Conservation (phyloP, 2,888 invertebrate genomes). For the Trileptium ribeirensis region DNA sequence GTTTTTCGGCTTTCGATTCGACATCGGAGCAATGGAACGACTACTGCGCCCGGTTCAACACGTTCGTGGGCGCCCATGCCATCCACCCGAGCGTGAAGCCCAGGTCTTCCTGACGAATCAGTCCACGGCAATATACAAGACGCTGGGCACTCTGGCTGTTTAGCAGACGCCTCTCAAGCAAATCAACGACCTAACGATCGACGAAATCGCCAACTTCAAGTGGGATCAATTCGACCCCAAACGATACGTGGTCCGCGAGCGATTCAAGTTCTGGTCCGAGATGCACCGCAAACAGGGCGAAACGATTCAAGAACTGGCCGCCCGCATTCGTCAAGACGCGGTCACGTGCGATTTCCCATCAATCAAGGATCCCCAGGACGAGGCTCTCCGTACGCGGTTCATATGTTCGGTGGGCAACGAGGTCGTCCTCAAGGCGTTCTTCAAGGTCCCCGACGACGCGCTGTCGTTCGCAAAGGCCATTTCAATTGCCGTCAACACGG, state of each 20-base stretch:
- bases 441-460: slow-evolving; percentile 33
- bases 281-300: slow-evolving; percentile 33
- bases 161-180: not conserved
- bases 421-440: slow-evolving; percentile 29
- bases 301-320: slow-evolving; percentile 31
- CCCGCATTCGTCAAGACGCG: slow-evolving; percentile 32
- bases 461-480: slow-evolving; percentile 28
- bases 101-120: slow-evolving; percentile 13
- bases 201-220: slow-evolving; percentile 7
- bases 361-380: not conserved
- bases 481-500: slow-evolving; percentile 34
- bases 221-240: slow-evolving; percentile 28
- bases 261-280: slow-evolving; percentile 32
- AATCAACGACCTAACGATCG: slow-evolving; percentile 11
- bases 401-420: slow-evolving; percentile 30
- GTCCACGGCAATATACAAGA: not conserved
- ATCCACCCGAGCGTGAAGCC: not conserved
- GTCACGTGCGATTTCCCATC: slow-evolving; percentile 31
- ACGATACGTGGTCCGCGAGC: slow-evolving; percentile 30
- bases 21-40: not conserved
- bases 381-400: slow-evolving; percentile 8
- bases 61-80: not conserved
- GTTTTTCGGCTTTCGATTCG: not conserved
- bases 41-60: not conserved
- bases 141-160: not conserved